Conservation (phyloP, 2,113 vertebrate species). For the Heteronetta atricapilla region DNA sequence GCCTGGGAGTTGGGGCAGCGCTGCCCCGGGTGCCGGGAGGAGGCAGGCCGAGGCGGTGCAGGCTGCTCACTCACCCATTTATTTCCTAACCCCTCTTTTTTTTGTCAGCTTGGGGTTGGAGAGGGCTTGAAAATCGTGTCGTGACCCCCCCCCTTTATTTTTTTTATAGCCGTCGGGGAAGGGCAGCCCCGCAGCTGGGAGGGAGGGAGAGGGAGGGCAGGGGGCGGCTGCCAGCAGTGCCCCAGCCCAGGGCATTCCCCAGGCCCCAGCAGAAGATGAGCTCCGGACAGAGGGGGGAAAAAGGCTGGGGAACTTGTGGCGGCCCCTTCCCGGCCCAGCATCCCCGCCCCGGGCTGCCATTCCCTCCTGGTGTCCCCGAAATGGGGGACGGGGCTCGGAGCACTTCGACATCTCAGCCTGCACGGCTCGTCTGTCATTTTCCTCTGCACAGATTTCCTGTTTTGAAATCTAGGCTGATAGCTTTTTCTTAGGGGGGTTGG, state of each 20-base stretch:
- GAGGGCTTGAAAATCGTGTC: not conserved
- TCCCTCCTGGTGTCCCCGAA: not conserved
- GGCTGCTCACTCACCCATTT: not conserved
- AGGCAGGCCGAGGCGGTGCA: not conserved
- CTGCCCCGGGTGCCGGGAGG: not conserved
- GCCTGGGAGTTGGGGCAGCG: constrained; percentile 39
- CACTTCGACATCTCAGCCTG: not conserved
- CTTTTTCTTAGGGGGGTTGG: not conserved
- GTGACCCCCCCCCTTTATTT: no score
- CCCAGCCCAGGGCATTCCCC: not conserved
- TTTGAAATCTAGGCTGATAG: constrained; percentile 15
- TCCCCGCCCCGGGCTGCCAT: not conserved
- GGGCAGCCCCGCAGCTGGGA: not conserved
- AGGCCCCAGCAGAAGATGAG: not conserved
- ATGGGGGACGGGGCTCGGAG: not conserved
- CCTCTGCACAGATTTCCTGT: constrained; percentile 32
- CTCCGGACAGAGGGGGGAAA: not conserved
- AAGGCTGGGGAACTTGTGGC: not conserved
- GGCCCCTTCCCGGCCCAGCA: not conserved
- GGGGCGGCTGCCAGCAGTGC: not conserved
- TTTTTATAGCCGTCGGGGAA: no score
- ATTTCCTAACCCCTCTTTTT: not conserved
- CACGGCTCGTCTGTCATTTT: constrained; percentile 25
- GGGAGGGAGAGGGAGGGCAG: not conserved
- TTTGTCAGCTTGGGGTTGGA: not conserved